Conservation (phyloP, 2,113 vertebrate genomes). For the Rhipidura dahli region DNA sequence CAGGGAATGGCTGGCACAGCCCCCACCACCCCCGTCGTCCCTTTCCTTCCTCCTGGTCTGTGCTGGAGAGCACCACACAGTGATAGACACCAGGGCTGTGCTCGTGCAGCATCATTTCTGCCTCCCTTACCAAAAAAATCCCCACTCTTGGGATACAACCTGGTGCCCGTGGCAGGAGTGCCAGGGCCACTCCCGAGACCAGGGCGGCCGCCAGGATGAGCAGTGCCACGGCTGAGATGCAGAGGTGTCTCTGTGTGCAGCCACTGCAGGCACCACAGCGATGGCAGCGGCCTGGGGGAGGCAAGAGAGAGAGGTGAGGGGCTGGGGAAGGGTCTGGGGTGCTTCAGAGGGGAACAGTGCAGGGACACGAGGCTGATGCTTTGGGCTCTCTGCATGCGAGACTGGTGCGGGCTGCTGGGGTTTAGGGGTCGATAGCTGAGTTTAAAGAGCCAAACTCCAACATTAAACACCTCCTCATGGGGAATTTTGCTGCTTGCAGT, state of each 20-base stretch:
- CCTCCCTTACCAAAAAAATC: not conserved
- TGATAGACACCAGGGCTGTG: rapidly evolving
- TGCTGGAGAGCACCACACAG: rapidly evolving
- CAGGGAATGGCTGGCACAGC: not conserved
- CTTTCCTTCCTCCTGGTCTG: not conserved
- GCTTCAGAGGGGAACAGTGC: not conserved
- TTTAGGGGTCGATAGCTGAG: not conserved
- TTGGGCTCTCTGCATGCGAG: rapidly evolving
- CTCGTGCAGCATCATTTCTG: not conserved
- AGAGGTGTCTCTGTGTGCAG: conserved; percentile 35
- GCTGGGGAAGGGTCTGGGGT: not conserved
- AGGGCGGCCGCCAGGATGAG: not conserved
- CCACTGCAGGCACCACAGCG: not conserved
- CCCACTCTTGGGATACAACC: conserved; percentile 20
- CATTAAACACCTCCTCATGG: rapidly evolving
- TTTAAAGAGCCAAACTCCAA: not conserved
- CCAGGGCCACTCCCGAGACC: not conserved
- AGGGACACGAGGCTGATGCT: rapidly evolving
- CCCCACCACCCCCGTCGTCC: rapidly evolving
- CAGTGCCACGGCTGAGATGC: conserved; percentile 25
- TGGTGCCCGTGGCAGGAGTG: conserved; percentile 20
- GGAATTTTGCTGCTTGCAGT: not conserved
- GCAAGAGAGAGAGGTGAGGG: not conserved
- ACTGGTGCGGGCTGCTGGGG: not conserved
- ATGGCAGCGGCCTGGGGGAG: conserved; percentile 16